Conservation (phyloP, 1,140 invertebrate species). For the Drosophila azteca region DNA sequence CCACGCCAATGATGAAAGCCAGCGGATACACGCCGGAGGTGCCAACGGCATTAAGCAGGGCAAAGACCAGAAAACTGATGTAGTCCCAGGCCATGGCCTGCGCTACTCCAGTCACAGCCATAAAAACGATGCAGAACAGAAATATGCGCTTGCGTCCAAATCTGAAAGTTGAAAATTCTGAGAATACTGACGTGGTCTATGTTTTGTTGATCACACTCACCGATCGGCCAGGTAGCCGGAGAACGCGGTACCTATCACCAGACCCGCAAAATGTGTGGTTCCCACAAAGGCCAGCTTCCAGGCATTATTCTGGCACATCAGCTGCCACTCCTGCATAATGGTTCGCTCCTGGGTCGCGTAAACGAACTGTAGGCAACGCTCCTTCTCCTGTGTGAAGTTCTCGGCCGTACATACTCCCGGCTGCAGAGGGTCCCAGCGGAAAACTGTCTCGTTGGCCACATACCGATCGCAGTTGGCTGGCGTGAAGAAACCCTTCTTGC, state of each 20-base stretch:
- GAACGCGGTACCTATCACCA: slow-evolving; percentile 85
- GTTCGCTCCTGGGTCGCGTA: slow-evolving; percentile 84
- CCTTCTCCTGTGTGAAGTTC: slow-evolving; percentile 60
- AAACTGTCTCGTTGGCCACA: slow-evolving; percentile 20
- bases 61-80: slow-evolving; percentile 85
- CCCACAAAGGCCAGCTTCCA: slow-evolving; percentile 88
- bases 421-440: not conserved
- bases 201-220: slow-evolving; percentile 74
- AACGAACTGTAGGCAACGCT: slow-evolving; percentile 84
- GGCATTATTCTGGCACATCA: slow-evolving; percentile 86
- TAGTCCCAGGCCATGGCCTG: slow-evolving; percentile 86
- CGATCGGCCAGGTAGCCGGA: slow-evolving; percentile 86
- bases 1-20: slow-evolving; percentile 87
- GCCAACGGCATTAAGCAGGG: slow-evolving; percentile 86
- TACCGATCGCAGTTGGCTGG: slow-evolving; percentile 67
- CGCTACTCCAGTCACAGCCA: slow-evolving; percentile 85
- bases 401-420: slow-evolving; percentile 63
- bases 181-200: not conserved
- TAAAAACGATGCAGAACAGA: slow-evolving; percentile 85
- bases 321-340: slow-evolving; percentile 86
- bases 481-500: slow-evolving; percentile 66
- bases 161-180: slow-evolving; percentile 71
- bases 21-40: slow-evolving; percentile 87
- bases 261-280: slow-evolving; percentile 86
- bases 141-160: slow-evolving; percentile 87